Evolutionary conservation across 2,888 invertebrate genomes (phyloP).

Genomic region (Sicus ferrugineus): DNA sequence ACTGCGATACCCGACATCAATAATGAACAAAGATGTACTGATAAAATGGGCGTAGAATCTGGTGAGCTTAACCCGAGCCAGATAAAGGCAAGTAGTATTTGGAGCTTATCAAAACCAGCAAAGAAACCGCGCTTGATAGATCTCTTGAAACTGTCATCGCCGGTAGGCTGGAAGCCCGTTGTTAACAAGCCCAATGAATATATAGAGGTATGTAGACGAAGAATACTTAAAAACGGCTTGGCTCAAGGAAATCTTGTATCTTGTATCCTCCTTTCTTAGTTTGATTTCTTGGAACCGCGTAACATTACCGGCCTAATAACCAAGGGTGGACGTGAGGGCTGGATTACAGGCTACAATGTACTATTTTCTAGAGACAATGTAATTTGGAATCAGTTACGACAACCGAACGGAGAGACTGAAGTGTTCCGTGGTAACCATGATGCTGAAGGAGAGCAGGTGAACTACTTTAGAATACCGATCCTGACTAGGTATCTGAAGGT

Average conservation of each 20-base stretch:
- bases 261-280: conserved; percentile 55
- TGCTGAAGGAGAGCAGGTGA: conserved; percentile 68
- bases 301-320: conserved; percentile 81
- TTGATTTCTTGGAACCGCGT: conserved; percentile 79
- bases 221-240: not conserved
- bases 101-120: conserved; percentile 51
- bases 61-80: conserved; percentile 71
- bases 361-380: conserved; percentile 76
- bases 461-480: conserved; percentile 77
- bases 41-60: conserved; percentile 77
- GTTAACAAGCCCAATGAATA: conserved; percentile 75
- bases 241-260: not conserved
- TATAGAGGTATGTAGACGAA: conserved; percentile 67
- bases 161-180: conserved; percentile 73
- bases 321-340: conserved; percentile 75
- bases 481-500: conserved; percentile 76
- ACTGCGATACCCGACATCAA: conserved; percentile 13
- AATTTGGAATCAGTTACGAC: conserved; percentile 75
- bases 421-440: conserved; percentile 80
- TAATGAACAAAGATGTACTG: conserved; percentile 68
- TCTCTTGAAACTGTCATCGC: conserved; percentile 59
- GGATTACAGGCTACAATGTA: conserved; percentile 79
- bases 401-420: conserved; percentile 67
- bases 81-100: conserved; percentile 65
- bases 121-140: conserved; percentile 54